These are phyloP conservation scores for Crenichthys baileyi DNA, from an alignment of 2,797 vertebrate species.

Conservation along the genomic window DNA sequence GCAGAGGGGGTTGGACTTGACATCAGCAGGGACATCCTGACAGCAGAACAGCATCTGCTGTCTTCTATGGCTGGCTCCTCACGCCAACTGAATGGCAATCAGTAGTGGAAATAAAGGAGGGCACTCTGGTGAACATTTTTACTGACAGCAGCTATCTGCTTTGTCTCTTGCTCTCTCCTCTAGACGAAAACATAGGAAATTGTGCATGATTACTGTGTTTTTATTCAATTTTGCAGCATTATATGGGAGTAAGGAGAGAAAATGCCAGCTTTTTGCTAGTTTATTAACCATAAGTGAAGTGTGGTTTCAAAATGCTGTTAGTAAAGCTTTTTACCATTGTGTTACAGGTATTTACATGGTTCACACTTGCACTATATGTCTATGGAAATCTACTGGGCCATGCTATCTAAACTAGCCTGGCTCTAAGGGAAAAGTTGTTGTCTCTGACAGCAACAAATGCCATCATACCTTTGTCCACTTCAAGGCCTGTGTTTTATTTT, in stretches of 20 bases:
- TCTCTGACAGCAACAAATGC: not conserved
- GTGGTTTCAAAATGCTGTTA: not conserved
- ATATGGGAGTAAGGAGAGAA: not conserved
- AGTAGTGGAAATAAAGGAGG: constrained; percentile 47
- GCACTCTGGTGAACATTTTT: constrained; percentile 32
- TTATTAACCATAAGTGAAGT: not conserved
- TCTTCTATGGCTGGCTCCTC: constrained; percentile 39
- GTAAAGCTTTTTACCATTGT: not conserved
- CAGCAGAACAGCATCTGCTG: constrained; percentile 47
- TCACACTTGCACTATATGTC: not conserved
- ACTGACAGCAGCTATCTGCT: constrained; percentile 31
- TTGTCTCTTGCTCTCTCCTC: constrained; percentile 23
- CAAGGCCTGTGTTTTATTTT: not conserved
- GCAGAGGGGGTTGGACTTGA: constrained; percentile 46
- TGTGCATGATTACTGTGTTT: constrained; percentile 6
- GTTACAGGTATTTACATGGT: not conserved
- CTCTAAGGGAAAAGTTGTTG: not conserved
- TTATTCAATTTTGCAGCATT: not conserved
- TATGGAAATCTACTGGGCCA: not conserved
- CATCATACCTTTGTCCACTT: not conserved
- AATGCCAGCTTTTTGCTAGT: not conserved
- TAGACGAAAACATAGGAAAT: constrained; percentile 25
- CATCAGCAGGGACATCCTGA: constrained; percentile 56
- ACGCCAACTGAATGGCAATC: constrained; percentile 63
- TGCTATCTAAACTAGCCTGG: not conserved